phyloP scores from a whole-genome alignment of 1,140 invertebrate species.

The Drosophila tropicalis region DNA sequence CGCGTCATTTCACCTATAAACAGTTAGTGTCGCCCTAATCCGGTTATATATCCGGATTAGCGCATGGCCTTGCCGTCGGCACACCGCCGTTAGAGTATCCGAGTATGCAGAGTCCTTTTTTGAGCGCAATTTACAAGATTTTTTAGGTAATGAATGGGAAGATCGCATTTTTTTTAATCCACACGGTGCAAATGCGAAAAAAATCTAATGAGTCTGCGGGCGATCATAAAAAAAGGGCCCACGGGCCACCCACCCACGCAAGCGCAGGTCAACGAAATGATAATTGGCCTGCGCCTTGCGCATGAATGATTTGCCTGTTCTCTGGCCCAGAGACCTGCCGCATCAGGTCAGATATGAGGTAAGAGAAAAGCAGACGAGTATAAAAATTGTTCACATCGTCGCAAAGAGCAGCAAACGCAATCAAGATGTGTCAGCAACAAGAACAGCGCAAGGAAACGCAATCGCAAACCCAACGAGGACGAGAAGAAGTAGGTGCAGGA shows the following conservation, averaged over 20 bases:
- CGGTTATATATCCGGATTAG: slow-evolving; percentile 69
- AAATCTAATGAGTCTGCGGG: slow-evolving; percentile 39
- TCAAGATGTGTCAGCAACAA: slow-evolving; percentile 16
- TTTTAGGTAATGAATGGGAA: slow-evolving; percentile 78
- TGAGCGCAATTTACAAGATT: slow-evolving; percentile 30
- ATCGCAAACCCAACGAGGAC: background rate
- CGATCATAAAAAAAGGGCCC: slow-evolving; percentile 29
- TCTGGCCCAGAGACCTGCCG: background rate
- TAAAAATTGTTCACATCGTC: slow-evolving; percentile 36
- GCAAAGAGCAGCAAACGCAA: slow-evolving; percentile 48
- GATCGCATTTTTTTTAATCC: slow-evolving; percentile 71
- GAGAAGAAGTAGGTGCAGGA: background rate
- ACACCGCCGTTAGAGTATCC: background rate
- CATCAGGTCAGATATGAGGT: slow-evolving; percentile 54
- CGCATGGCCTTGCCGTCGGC: slow-evolving; percentile 14
- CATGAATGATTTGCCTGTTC: slow-evolving; percentile 55
- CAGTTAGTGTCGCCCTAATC: slow-evolving; percentile 61
- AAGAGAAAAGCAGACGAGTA: slow-evolving; percentile 3
- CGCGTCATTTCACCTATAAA: slow-evolving; percentile 59
- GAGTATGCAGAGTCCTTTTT: slow-evolving; percentile 21
- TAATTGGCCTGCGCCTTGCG: slow-evolving; percentile 38
- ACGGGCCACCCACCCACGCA: background rate
- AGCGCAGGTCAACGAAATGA: slow-evolving; percentile 23
- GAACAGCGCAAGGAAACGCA: slow-evolving; percentile 5
- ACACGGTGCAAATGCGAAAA: slow-evolving; percentile 45